A percentile compares a stretch with the other conserved stretches of the same genome.
phyloP scores from a whole-genome alignment of 2,797 vertebrate species.

The Moxostoma hubbsi region DNA sequence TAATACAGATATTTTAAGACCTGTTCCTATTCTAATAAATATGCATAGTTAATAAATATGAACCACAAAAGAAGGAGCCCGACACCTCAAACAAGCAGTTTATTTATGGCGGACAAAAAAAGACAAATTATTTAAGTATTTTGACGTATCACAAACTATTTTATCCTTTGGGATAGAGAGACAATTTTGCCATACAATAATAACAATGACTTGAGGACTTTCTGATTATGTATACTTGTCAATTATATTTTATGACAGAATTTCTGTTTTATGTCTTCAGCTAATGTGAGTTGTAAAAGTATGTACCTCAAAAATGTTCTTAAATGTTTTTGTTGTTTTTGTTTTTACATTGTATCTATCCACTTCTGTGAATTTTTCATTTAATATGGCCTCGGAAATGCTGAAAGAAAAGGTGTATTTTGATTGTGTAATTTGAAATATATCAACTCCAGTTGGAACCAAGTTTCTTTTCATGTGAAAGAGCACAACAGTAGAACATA shows the following conservation, averaged over 20 bases:
- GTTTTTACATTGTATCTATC: background rate
- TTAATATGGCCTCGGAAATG: no score
- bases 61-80: background rate
- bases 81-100: background rate
- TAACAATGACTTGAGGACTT: background rate
- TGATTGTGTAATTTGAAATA: no score
- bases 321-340: constrained; percentile 56
- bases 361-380: background rate
- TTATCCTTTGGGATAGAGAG: background rate
- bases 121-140: background rate
- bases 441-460: no score
- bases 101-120: background rate
- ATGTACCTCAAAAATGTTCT: constrained; percentile 65
- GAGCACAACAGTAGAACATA: no score
- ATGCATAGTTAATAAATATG: background rate
- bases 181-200: constrained; percentile 9
- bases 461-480: no score
- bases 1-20: background rate
- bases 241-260: background rate
- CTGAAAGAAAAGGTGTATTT: no score
- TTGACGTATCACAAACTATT: background rate
- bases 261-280: constrained; percentile 25
- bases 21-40: constrained; percentile 4
- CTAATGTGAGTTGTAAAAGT: constrained; percentile 23
- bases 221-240: background rate